Conservation (phyloP, 1,140 invertebrate genomes). For the Nylanderia fulva region DNA sequence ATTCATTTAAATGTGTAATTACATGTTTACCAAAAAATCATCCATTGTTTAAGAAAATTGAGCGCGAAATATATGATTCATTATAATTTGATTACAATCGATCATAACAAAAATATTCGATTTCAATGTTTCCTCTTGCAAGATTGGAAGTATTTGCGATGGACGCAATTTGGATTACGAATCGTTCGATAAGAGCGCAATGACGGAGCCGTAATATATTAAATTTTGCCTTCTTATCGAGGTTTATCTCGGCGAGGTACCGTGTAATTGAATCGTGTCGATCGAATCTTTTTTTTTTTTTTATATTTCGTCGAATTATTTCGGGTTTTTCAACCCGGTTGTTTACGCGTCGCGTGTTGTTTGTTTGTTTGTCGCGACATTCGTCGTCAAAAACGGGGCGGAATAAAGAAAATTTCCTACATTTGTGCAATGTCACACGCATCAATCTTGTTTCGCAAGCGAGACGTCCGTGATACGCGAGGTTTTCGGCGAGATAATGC, state of each 20-base stretch:
- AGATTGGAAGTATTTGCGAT: slow-evolving; percentile 18
- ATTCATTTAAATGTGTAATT: background rate
- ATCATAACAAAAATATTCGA: slow-evolving; percentile 20
- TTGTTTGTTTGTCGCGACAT: slow-evolving; percentile 11
- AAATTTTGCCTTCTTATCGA: slow-evolving; percentile 53
- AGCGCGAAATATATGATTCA: no score
- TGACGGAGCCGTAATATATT: slow-evolving; percentile 36
- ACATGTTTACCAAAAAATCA: background rate
- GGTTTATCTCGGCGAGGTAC: slow-evolving; percentile 42
- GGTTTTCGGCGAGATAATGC: slow-evolving; percentile 65
- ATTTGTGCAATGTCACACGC: slow-evolving; percentile 27
- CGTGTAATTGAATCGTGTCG: slow-evolving; percentile 29
- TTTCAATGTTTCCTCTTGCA: slow-evolving; percentile 17
- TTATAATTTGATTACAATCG: background rate
- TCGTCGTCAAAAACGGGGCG: background rate
- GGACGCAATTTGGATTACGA: slow-evolving; percentile 19
- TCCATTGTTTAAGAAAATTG: slow-evolving; percentile 16
- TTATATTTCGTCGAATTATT: no score
- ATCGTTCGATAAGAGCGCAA: slow-evolving; percentile 46
- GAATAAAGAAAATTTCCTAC: slow-evolving; percentile 23
- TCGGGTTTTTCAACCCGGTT: no score
- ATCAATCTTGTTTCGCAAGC: slow-evolving; percentile 52
- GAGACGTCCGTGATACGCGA: slow-evolving; percentile 45
- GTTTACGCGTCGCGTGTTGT: slow-evolving; percentile 5
- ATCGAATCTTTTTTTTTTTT: no score